Percentiles rank a stretch among this genome's conserved stretches.
These are phyloP conservation scores for Bombus consobrinus DNA, from an alignment of 1,140 invertebrate genomes.

Conservation along the genomic window DNA sequence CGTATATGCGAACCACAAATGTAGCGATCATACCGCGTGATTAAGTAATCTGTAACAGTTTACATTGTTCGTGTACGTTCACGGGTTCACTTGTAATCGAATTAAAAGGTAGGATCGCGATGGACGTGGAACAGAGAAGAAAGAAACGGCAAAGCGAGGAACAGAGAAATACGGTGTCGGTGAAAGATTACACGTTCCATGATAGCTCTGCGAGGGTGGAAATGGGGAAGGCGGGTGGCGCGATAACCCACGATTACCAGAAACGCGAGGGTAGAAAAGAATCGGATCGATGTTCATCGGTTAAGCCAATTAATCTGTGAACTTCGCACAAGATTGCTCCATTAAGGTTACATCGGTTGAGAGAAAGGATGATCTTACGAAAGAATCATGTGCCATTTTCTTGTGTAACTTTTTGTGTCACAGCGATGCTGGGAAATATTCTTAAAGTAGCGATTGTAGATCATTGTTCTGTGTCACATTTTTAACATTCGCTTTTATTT, in stretches of 20 bases:
- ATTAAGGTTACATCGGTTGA: slow-evolving; percentile 17
- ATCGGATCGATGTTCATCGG: slow-evolving; percentile 53
- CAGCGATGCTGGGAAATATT: background rate
- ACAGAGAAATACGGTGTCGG: slow-evolving; percentile 5
- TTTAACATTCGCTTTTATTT: background rate
- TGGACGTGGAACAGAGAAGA: slow-evolving; percentile 5
- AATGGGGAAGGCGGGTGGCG: slow-evolving; percentile 32
- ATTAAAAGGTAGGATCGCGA: slow-evolving; percentile 29
- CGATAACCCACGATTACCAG: slow-evolving; percentile 61
- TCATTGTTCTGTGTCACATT: background rate
- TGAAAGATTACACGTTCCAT: slow-evolving; percentile 46
- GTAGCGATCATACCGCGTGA: slow-evolving; percentile 47
- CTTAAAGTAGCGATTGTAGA: background rate
- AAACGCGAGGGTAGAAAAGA: slow-evolving; percentile 45
- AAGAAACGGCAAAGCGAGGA: slow-evolving; percentile 6
- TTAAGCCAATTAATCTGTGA: slow-evolving; percentile 53
- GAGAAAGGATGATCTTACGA: slow-evolving; percentile 15
- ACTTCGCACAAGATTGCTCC: slow-evolving; percentile 38
- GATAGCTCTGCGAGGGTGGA: slow-evolving; percentile 31
- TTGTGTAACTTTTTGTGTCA: background rate
- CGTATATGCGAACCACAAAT: slow-evolving; percentile 30
- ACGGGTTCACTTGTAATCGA: slow-evolving; percentile 31
- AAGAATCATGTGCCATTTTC: background rate
- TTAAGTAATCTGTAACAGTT: slow-evolving; percentile 55
- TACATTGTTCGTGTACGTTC: slow-evolving; percentile 44